Conservation (phyloP, 2,113 vertebrate species). For the Puffinus mauretanicus region DNA sequence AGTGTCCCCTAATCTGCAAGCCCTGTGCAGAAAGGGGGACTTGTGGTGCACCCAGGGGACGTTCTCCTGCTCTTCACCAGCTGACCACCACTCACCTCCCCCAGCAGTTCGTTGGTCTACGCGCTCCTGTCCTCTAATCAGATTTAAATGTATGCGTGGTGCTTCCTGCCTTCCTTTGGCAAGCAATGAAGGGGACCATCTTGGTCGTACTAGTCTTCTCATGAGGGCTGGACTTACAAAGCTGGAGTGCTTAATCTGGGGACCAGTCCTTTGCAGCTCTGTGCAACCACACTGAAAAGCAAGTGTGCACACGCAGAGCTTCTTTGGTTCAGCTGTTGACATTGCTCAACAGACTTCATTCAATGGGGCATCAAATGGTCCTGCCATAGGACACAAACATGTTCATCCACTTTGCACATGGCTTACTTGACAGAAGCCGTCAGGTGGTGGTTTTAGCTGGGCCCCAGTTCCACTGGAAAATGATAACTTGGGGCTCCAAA, state of each 20-base stretch:
- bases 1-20: background rate
- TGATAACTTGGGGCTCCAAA: background rate
- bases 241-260: rapidly evolving
- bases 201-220: background rate
- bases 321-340: background rate
- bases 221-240: background rate
- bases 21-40: background rate
- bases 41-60: background rate
- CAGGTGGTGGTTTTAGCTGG: rapidly evolving
- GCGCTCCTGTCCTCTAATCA: background rate
- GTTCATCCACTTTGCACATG: background rate
- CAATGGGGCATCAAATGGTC: rapidly evolving
- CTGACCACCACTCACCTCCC: background rate
- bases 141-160: background rate
- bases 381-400: background rate
- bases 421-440: background rate
- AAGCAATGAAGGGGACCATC: background rate
- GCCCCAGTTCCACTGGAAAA: background rate
- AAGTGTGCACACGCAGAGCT: rapidly evolving
- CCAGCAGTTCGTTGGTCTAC: background rate
- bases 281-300: background rate
- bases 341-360: background rate
- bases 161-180: background rate
- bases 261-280: background rate
- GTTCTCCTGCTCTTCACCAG: background rate